phyloP scores from a whole-genome alignment of 2,113 vertebrate genomes.

The Macheiramphus alcinus region DNA sequence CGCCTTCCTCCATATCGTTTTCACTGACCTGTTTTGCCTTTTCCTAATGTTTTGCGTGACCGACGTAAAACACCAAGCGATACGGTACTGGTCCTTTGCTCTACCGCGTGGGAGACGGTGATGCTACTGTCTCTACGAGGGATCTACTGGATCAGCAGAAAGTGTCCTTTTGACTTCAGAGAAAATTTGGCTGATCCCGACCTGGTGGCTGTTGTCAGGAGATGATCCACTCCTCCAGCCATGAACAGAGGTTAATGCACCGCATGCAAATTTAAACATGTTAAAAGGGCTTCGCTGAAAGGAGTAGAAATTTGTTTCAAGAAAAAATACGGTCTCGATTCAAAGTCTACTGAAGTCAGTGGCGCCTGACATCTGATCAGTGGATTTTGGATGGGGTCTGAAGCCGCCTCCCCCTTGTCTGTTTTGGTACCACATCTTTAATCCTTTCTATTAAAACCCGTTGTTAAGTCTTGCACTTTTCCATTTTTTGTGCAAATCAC shows the following conservation, averaged over 20 bases:
- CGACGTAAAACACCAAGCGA: neutral
- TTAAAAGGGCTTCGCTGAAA: neutral
- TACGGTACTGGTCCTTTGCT: neutral
- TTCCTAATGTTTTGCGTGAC: neutral
- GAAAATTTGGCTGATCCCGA: neutral
- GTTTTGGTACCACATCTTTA: neutral
- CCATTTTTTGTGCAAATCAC: neutral
- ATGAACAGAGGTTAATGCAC: neutral
- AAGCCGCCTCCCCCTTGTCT: neutral
- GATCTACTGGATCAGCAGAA: neutral
- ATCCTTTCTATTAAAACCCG: neutral
- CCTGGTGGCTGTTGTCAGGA: neutral
- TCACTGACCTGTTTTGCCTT: neutral
- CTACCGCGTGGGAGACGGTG: neutral
- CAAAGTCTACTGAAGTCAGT: neutral
- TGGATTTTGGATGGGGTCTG: neutral
- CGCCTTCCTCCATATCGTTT: rapidly evolving
- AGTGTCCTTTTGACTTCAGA: neutral
- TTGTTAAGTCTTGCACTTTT: neutral
- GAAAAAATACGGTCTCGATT: neutral
- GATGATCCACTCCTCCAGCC: neutral
- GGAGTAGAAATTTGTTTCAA: neutral
- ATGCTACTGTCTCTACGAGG: neutral
- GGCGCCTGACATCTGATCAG: neutral
- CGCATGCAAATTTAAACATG: neutral